Conservation (phyloP, 2,797 vertebrate genomes). For the Halcyon badia region DNA sequence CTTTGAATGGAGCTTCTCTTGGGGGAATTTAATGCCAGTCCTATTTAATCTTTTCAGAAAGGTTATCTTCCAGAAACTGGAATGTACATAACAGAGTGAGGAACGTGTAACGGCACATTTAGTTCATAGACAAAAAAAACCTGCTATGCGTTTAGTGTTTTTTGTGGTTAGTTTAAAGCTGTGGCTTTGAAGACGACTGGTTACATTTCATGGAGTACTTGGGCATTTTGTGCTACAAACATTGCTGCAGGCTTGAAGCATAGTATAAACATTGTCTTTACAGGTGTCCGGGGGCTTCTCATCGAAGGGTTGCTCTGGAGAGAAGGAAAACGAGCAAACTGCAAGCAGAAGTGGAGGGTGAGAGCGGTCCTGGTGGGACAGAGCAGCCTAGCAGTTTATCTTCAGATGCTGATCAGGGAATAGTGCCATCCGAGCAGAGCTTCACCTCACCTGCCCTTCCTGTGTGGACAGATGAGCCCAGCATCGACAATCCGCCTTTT, state of each 20-base stretch:
- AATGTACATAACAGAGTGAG: neutral
- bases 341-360: slow-evolving; percentile 78
- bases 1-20: neutral
- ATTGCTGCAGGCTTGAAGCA: neutral
- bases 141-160: neutral
- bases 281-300: slow-evolving; percentile 94
- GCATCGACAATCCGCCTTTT: slow-evolving; percentile 94
- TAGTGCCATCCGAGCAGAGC: slow-evolving; percentile 79
- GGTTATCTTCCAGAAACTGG: neutral
- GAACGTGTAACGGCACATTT: neutral
- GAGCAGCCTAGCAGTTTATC: slow-evolving; percentile 81
- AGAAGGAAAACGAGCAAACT: slow-evolving; percentile 82
- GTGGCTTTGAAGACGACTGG: neutral
- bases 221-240: neutral
- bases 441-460: slow-evolving; percentile 78
- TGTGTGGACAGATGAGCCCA: slow-evolving; percentile 87
- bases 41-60: neutral
- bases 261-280: slow-evolving; percentile 3
- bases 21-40: neutral
- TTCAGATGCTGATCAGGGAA: slow-evolving; percentile 85
- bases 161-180: neutral
- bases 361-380: slow-evolving; percentile 77
- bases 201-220: neutral
- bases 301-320: slow-evolving; percentile 87
- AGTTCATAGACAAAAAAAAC: neutral